A percentile compares a stretch with the other conserved stretches of the same genome.
Conservation (phyloP, 2,113 vertebrate genomes). For the Isurus oxyrinchus region DNA sequence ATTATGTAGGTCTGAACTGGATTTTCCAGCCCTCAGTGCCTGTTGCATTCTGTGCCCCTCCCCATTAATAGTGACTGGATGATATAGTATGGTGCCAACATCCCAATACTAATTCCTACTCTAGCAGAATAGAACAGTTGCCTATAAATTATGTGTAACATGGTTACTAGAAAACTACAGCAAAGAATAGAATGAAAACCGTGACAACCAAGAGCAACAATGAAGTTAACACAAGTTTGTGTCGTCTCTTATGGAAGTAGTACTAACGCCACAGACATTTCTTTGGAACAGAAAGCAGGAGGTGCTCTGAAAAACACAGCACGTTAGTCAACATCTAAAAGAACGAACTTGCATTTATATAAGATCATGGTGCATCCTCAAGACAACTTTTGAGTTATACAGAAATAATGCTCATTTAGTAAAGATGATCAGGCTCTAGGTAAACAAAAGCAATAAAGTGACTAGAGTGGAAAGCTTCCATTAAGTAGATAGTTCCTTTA, state of each 20-base stretch:
- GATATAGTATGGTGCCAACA: not conserved
- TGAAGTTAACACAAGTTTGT: not conserved
- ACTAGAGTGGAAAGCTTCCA: too few species aligned
- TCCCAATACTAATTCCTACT: not conserved
- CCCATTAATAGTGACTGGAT: not conserved
- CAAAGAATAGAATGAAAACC: not conserved
- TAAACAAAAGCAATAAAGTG: too few species aligned
- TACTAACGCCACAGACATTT: not conserved
- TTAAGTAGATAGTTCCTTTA: too few species aligned
- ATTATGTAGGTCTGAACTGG: not conserved
- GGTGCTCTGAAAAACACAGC: not conserved
- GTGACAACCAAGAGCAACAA: not conserved
- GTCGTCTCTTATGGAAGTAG: too few species aligned
- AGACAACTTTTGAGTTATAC: not conserved
- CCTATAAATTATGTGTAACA: not conserved
- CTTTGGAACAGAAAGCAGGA: not conserved
- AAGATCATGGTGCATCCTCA: not conserved
- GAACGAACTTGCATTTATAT: too few species aligned
- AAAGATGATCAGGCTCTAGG: too few species aligned
- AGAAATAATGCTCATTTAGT: not conserved
- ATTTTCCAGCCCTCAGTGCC: not conserved
- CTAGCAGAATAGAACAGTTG: not conserved
- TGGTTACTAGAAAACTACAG: not conserved
- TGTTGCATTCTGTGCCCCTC: not conserved
- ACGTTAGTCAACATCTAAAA: not conserved